phyloP scores from a whole-genome alignment of 2,113 vertebrate species.

The Monarcha castaneiventris region DNA sequence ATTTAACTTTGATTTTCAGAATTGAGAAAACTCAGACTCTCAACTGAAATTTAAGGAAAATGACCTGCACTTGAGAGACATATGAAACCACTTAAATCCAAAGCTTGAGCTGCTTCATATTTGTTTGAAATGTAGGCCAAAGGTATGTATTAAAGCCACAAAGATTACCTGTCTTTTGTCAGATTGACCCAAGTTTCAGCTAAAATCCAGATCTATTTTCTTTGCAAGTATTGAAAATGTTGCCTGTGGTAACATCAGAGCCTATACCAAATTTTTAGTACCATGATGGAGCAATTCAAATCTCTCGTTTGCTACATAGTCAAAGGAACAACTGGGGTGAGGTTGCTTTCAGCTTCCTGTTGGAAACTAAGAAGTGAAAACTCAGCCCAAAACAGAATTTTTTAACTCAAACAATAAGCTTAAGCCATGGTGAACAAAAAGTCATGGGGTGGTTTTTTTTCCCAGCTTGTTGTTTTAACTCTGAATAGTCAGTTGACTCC shows the following conservation, averaged over 20 bases:
- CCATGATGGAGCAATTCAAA: not conserved
- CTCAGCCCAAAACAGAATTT: not conserved
- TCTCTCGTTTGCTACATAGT: not conserved
- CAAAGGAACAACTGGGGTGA: not conserved
- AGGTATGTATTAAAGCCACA: conserved; percentile 18
- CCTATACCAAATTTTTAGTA: not conserved
- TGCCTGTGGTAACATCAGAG: not conserved
- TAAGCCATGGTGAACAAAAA: not conserved
- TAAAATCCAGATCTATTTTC: not conserved
- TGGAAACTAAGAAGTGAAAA: not conserved
- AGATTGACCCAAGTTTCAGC: conserved; percentile 23
- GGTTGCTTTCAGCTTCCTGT: not conserved
- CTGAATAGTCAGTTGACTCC: not conserved
- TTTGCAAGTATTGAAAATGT: not conserved
- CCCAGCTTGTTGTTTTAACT: not conserved
- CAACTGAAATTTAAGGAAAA: conserved; percentile 32
- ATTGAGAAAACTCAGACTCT: conserved; percentile 11
- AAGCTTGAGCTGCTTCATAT: not conserved
- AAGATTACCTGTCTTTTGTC: conserved; percentile 56
- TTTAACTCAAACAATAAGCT: not conserved
- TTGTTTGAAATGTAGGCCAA: conserved; percentile 48
- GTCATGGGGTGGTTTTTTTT: not conserved
- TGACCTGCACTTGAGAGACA: not conserved
- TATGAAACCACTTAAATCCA: conserved; percentile 47
- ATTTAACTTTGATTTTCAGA: conserved; percentile 34